These are phyloP conservation scores for Tringa solitaria DNA, from an alignment of 2,113 vertebrate species.

Conservation along the genomic window DNA sequence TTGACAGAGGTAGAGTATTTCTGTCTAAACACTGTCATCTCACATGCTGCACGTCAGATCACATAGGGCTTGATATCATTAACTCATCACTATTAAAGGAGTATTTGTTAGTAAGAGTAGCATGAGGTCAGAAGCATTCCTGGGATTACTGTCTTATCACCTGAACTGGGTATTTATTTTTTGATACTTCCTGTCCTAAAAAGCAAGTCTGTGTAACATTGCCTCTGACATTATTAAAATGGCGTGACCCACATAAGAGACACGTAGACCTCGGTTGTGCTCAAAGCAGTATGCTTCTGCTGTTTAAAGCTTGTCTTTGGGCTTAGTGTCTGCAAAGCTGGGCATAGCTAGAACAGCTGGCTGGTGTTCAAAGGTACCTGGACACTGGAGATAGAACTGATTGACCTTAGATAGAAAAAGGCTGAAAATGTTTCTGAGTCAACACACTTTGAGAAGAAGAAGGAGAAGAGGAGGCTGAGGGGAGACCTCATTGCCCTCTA, in stretches of 20 bases:
- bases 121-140: constrained; percentile 25
- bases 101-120: background rate
- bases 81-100: constrained; percentile 50
- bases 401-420: background rate
- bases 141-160: background rate
- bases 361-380: background rate
- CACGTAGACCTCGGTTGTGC: background rate
- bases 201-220: background rate
- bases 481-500: too few relatives aligned
- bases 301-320: background rate
- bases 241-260: background rate
- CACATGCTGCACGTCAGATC: background rate
- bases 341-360: background rate
- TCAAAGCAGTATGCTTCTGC: background rate
- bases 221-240: background rate
- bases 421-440: background rate
- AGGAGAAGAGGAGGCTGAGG: too few relatives aligned
- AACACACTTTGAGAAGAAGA: too few relatives aligned
- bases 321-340: background rate
- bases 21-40: constrained; percentile 20
- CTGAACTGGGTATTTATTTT: background rate
- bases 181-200: constrained; percentile 24
- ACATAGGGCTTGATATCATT: background rate
- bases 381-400: background rate
- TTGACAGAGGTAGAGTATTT: background rate